phyloP scores from a whole-genome alignment of 2,113 vertebrate species.

The Dasypus novemcinctus region DNA sequence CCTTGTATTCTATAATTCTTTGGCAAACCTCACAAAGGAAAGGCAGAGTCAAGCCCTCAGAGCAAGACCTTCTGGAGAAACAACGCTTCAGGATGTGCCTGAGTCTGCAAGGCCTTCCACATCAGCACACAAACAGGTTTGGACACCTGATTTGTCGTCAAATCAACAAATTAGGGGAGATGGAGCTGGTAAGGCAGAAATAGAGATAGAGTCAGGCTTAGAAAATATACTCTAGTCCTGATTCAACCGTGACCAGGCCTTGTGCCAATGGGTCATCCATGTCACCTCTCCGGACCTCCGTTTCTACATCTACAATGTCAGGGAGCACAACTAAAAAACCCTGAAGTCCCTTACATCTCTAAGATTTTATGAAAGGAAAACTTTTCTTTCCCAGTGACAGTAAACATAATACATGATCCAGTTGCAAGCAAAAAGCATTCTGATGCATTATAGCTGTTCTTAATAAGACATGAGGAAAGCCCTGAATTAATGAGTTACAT shows the following conservation, averaged over 20 bases:
- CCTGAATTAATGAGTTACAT: neutral
- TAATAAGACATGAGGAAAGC: neutral
- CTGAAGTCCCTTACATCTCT: neutral
- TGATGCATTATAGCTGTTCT: neutral
- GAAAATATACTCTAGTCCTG: neutral
- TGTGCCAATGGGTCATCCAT: neutral
- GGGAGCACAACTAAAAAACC: neutral
- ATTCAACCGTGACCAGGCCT: neutral
- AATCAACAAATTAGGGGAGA: no score
- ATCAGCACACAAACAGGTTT: neutral
- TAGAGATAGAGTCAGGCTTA: neutral
- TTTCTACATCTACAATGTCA: neutral
- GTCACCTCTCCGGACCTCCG: neutral
- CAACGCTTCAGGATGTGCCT: no score
- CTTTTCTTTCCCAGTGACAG: neutral
- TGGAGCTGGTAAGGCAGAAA: neutral
- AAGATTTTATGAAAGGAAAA: conserved; percentile 3
- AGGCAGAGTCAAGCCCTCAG: neutral
- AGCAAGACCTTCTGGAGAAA: neutral
- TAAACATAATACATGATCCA: neutral
- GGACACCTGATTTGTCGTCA: neutral
- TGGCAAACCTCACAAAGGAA: neutral
- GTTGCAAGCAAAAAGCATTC: neutral
- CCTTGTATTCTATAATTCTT: neutral
- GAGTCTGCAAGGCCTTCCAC: neutral